Conservation (phyloP, 2,888 invertebrate genomes). For the Agrochola lota region DNA sequence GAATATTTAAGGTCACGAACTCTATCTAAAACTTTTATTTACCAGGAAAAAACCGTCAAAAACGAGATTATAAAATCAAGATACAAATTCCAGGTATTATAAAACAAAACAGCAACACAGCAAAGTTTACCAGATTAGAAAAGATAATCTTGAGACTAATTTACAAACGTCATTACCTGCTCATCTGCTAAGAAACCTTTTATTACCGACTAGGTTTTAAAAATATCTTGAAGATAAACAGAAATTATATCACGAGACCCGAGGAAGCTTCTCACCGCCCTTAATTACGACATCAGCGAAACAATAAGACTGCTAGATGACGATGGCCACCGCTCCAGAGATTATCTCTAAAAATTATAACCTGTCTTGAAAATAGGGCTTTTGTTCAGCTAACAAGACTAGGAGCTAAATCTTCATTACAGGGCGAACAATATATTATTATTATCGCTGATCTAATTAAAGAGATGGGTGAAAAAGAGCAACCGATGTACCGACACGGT, state of each 20-base stretch:
- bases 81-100: conserved; percentile 11
- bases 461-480: conserved; percentile 66
- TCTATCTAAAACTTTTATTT: not conserved
- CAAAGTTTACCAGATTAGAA: conserved; percentile 3
- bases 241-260: conserved; percentile 51
- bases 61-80: not conserved
- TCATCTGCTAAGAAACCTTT: conserved; percentile 41
- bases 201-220: conserved; percentile 36
- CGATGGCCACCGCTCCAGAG: conserved; percentile 77
- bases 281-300: conserved; percentile 68
- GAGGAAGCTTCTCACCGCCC: conserved; percentile 35
- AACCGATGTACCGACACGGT: conserved; percentile 14
- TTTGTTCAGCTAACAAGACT: conserved; percentile 79
- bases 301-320: conserved; percentile 77
- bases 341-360: conserved; percentile 85
- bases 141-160: conserved; percentile 26
- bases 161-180: conserved; percentile 21
- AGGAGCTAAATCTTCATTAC: conserved; percentile 88
- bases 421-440: conserved; percentile 80
- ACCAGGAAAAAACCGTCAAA: not conserved
- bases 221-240: conserved; percentile 41
- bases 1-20: conserved; percentile 33
- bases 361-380: conserved; percentile 76
- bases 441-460: conserved; percentile 85
- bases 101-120: not conserved